Evolutionary conservation across 2,113 vertebrate species (phyloP), one percentile per base, ranked within the genome.

Genomic region (Hepsetus odoe): DNA sequence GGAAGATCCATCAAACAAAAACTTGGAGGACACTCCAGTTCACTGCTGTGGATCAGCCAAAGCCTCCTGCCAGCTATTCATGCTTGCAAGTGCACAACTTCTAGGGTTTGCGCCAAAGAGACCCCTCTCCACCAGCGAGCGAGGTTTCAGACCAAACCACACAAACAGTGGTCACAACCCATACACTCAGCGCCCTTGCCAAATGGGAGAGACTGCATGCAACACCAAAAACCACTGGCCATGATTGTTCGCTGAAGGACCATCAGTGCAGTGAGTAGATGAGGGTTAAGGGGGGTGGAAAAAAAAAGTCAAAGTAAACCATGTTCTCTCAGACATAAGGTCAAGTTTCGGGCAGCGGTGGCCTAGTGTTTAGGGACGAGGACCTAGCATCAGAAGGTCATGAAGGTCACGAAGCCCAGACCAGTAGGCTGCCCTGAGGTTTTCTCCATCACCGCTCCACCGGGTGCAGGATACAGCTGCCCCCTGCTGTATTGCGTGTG

Each of bases 151-250:
- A 91, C 89, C 88, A 83, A 88, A 90, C 66, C 87, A 86, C 87
- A 80, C 88, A 91, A 89, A 92, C 89, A 89, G 82, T 68, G 82
- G 74, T 85, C 88, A 75, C 84, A 89, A 86, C 85, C 84, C 66
- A 81, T 90, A 88, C 82, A 86, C 81, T 88, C 81, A 84, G 80
- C 85, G 82, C 82, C 76, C 71, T 59, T 38, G 86, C 89, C 90
- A 90, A 90, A 82, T 79, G 59, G 33, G 46, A 74, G 85, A 85
- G 88, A 88, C 89, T 85, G 88, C 89, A 91, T 70, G 87, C 87
- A 89, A 89, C 87, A 85, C 87, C 87, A 76, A 71, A 68, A 80
- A 87, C 84, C 83, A 77, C 74, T 77, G 51, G 87, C 89, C 89
- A 89, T 72, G 80, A 91, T 87, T 87, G 66, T 88, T 55, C 75